Conservation (phyloP, 2,888 invertebrate species). For the Rotaria sp. region DNA sequence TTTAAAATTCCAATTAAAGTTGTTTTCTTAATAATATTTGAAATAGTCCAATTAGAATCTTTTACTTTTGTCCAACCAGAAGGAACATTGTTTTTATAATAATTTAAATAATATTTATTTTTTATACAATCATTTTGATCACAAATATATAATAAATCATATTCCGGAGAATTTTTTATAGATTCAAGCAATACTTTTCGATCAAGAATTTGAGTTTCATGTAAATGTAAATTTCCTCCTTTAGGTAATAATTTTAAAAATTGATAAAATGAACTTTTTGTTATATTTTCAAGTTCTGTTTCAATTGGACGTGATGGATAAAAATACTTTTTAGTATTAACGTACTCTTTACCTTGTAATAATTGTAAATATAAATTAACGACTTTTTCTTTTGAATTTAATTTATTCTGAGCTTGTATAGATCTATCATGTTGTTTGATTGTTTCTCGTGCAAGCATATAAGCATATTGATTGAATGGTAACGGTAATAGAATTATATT, state of each 20-base stretch:
- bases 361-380: constrained; percentile 37
- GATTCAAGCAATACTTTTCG: constrained; percentile 32
- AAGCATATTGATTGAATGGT: constrained; percentile 39
- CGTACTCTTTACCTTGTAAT: constrained; percentile 28
- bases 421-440: neutral
- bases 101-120: constrained; percentile 22
- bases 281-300: constrained; percentile 30
- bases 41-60: constrained; percentile 36
- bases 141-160: constrained; percentile 35
- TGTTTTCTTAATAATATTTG: constrained; percentile 31
- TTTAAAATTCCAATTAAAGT: constrained; percentile 33
- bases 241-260: constrained; percentile 32
- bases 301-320: constrained; percentile 37
- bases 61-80: constrained; percentile 35
- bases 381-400: constrained; percentile 32
- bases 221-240: constrained; percentile 38
- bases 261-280: constrained; percentile 28
- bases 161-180: constrained; percentile 19
- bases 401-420: neutral
- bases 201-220: constrained; percentile 35
- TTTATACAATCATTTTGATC: constrained; percentile 31
- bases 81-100: constrained; percentile 20
- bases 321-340: constrained; percentile 31
- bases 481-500: constrained; percentile 4
- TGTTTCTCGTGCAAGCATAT: constrained; percentile 34